These are phyloP conservation scores for Ailurus styani DNA, from an alignment of 2,113 vertebrate species.

Conservation along the genomic window DNA sequence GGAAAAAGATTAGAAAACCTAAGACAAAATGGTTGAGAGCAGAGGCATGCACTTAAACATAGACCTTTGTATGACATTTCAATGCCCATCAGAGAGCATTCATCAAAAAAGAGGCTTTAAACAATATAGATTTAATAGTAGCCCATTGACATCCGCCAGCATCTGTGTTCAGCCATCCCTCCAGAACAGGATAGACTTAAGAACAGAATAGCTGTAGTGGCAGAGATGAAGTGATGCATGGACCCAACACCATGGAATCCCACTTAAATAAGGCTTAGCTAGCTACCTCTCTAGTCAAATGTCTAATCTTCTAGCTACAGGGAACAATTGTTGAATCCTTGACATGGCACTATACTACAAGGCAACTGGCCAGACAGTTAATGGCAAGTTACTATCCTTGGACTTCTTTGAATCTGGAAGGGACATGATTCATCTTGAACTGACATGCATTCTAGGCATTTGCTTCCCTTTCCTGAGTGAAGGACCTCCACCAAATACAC, in stretches of 20 bases:
- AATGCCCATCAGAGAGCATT: background rate
- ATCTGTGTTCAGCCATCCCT: background rate
- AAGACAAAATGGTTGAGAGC: background rate
- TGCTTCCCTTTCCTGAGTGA: background rate
- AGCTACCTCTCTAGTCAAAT: background rate
- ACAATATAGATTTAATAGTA: background rate
- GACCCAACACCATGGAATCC: background rate
- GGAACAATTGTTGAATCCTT: background rate
- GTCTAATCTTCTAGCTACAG: background rate
- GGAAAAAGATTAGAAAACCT: background rate
- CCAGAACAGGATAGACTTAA: background rate
- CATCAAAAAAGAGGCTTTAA: background rate
- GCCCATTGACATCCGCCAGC: background rate
- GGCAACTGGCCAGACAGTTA: background rate
- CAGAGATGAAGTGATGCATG: background rate
- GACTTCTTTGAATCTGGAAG: background rate
- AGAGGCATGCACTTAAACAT: background rate
- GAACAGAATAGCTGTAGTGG: background rate
- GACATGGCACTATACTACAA: background rate
- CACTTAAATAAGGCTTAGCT: too few relatives aligned
- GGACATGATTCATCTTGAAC: background rate
- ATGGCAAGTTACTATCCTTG: background rate
- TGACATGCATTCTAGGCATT: background rate
- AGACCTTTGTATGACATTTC: background rate
- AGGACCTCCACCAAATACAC: background rate